Base-by-base conservation (phyloP, 2,888 invertebrate species). In the Campoplex nolae region DNA sequence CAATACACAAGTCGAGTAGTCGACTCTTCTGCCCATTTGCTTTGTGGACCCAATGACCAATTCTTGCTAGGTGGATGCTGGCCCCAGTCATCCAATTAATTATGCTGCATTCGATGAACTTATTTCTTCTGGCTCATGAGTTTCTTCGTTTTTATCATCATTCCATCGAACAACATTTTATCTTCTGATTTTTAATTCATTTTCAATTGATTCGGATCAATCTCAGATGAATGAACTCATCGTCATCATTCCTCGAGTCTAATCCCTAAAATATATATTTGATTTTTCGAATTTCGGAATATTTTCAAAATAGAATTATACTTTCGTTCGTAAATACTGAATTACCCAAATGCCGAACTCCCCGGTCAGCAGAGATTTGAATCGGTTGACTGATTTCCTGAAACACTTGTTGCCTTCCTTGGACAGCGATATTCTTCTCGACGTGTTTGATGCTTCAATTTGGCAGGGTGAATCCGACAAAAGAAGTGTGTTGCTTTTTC, bases 391-490 rank as follows among this genome's bases (percentile, higher is more conserved):
- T 1, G 54, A 68, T 67, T 38, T 28, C 13, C 3, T n/a, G n/a
- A 1, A 65, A n/a, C 18, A 71, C 54, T 56, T 56, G 58, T 28
- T 58, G 58, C 58, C 9, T 58, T 65, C 65, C 75, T 65, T 4
- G 38, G 76, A 77, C 83, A 83, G 68, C 42, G 76, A 65, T 71
- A 62, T 75, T 80, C 75, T 83, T 28, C 58, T 38, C 75, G 38
- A 35, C 70, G 45, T 85, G 87, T 88, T 88, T 87, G 87, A 82
- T 84, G 38, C 73, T 87, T 42, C 75, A 83, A 82, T 85, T 78
- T 79, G n/a, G 73, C 65, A 73, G 83, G 73, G 80, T 82, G 74
- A 80, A 75, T 73, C 74, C 81, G 81, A 84, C 86, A 81, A 83
- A 86, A 79, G 75, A 38, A 79, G 70, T 71, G 76, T 86, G 75